Evolutionary conservation across 2,888 invertebrate genomes (phyloP), one percentile per base, ranked within the genome.

Genomic region (Scaptodrosophila latifasciaeformis): DNA sequence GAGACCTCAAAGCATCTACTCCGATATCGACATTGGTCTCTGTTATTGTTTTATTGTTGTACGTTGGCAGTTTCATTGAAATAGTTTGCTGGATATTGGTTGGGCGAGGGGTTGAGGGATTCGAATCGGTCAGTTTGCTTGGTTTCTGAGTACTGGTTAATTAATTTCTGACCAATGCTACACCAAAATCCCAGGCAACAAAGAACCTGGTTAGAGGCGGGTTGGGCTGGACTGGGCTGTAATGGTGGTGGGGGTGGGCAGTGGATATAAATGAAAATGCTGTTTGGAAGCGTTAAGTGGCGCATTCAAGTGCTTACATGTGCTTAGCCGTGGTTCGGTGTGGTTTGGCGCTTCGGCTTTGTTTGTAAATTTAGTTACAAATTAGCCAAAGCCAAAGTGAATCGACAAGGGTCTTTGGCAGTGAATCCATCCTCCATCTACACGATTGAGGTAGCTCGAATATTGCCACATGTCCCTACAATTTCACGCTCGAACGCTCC

Each of bases 151-250:
- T 74, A 64, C 60, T 74, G 76, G 76, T 74, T 74, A 74, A 74
- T 74, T 78, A 74, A 74, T 74, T 74, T 78, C 72, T 71, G 72
- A 60, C 66, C 79, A n/a, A n/a, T n/a, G n/a, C n/a, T n/a, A n/a
- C n/a, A n/a, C n/a, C 58, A 65, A 10, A 24, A n/a, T 55, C 37
- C 21, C 18, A 21, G 12, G 58, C 72, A 76, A 75, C 72, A 78
- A 78, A 74, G 67, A n/a, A n/a, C n/a, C n/a, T n/a, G n/a, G n/a
- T n/a, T n/a, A n/a, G n/a, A n/a, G n/a, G n/a, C n/a, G n/a, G n/a
- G n/a, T n/a, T n/a, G n/a, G n/a, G n/a, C n/a, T n/a, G n/a, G n/a
- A n/a, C n/a, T n/a, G n/a, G n/a, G n/a, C n/a, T n/a, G n/a, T n/a
- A n/a, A n/a, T n/a, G n/a, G n/a, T n/a, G n/a, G n/a, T n/a, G n/a